A percentile compares a stretch with the other conserved stretches of the same genome.
These are phyloP conservation scores for Sander lucioperca DNA, from an alignment of 2,113 vertebrate genomes.

Conservation along the genomic window DNA sequence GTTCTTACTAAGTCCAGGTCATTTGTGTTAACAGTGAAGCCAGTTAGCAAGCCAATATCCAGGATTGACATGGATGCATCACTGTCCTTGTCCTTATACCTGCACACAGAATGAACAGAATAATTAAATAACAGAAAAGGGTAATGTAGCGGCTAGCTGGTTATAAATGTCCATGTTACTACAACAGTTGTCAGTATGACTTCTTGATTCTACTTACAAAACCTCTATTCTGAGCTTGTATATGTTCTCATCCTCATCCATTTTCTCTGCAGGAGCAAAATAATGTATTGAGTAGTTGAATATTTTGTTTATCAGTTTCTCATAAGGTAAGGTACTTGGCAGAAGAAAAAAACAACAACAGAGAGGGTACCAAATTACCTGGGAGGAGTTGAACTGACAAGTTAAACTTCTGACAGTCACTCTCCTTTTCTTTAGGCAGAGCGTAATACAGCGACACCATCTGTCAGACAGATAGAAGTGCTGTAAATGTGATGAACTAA, in stretches of 20 bases:
- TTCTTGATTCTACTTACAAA: conserved; percentile 50
- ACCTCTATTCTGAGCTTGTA: conserved; percentile 54
- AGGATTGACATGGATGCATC: conserved; percentile 84
- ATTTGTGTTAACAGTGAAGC: conserved; percentile 74
- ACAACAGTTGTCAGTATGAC: neutral
- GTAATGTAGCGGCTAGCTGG: too few species aligned
- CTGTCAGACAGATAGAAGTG: conserved; percentile 51
- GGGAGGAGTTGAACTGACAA: conserved; percentile 75
- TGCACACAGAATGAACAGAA: conserved; percentile 40
- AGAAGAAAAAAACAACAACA: too few species aligned
- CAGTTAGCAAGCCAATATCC: conserved; percentile 84
- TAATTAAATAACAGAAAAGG: too few species aligned
- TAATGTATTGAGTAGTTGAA: too few species aligned
- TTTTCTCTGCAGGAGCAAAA: too few species aligned
- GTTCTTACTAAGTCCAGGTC: conserved; percentile 79
- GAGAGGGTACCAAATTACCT: conserved; percentile 45
- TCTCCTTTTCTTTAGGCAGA: conserved; percentile 68
- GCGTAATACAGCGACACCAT: conserved; percentile 87
- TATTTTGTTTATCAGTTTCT: too few species aligned
- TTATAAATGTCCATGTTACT: too few species aligned
- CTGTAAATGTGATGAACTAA: neutral
- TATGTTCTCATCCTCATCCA: too few species aligned
- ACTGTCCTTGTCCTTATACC: conserved; percentile 41
- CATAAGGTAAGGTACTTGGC: too few species aligned
- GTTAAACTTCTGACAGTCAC: conserved; percentile 85